These are phyloP conservation scores for Heloderma charlesbogerti DNA, from an alignment of 2,113 vertebrate genomes.

Conservation along the genomic window DNA sequence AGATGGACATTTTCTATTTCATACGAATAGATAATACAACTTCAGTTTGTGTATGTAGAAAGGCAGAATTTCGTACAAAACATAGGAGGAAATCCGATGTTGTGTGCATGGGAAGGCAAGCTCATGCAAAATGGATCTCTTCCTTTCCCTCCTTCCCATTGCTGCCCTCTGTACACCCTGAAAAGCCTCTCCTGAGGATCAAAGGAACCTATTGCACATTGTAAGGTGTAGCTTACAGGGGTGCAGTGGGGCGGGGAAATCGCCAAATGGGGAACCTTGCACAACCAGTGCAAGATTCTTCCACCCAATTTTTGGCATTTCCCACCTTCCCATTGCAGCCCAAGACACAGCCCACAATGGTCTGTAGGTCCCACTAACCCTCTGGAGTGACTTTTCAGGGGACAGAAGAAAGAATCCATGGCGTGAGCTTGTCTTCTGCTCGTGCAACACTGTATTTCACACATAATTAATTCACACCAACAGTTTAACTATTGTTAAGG, in stretches of 20 bases:
- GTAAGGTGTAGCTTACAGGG: background rate
- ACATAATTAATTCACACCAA: background rate
- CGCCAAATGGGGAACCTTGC: background rate
- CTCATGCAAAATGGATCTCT: background rate
- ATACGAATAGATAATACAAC: background rate
- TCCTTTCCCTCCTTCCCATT: background rate
- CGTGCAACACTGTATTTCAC: background rate
- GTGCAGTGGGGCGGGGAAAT: background rate
- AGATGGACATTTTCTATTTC: background rate
- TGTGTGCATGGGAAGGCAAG: background rate
- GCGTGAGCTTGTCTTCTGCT: background rate
- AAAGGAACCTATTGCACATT: background rate
- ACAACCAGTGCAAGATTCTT: background rate
- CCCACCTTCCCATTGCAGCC: background rate
- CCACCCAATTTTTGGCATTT: background rate
- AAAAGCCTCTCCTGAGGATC: background rate
- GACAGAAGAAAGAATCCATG: too few species aligned
- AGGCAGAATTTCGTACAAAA: slow-evolving; percentile 12
- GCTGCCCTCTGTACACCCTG: too few species aligned
- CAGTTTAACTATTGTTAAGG: background rate
- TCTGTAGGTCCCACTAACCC: background rate
- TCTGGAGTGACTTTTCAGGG: background rate
- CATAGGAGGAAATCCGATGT: background rate
- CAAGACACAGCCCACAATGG: background rate
- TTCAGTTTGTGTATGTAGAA: background rate